These are phyloP conservation scores for Tapirus indicus DNA, from an alignment of 2,797 vertebrate species.

Conservation along the genomic window DNA sequence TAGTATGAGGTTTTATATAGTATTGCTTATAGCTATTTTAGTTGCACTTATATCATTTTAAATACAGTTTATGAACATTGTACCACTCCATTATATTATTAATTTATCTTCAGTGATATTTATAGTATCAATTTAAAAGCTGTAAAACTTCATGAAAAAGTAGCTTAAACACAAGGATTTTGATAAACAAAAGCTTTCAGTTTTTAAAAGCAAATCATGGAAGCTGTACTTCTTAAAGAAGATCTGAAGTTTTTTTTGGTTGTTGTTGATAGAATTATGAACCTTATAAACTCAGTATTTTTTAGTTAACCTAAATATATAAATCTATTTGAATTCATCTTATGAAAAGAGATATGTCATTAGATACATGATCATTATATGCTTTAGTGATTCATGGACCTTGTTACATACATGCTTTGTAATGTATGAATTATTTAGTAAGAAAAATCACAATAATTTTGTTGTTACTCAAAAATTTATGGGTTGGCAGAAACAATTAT, in stretches of 20 bases:
- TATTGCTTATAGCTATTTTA: slow-evolving; percentile 75
- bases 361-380: slow-evolving; percentile 84
- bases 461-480: slow-evolving; percentile 95
- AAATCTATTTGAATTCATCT: slow-evolving; percentile 82
- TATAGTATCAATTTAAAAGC: slow-evolving; percentile 85
- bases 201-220: slow-evolving; percentile 73
- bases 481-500: slow-evolving; percentile 97
- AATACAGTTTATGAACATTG: slow-evolving; percentile 85
- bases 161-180: slow-evolving; percentile 71
- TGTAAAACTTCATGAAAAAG: slow-evolving; percentile 80
- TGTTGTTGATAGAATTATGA: slow-evolving; percentile 77
- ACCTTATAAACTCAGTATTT: slow-evolving; percentile 80
- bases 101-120: slow-evolving; percentile 83
- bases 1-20: slow-evolving; percentile 36
- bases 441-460: slow-evolving; percentile 94
- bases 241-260: slow-evolving; percentile 56
- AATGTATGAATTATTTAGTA: slow-evolving; percentile 95
- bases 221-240: slow-evolving; percentile 59
- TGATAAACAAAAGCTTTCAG: slow-evolving; percentile 81
- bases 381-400: slow-evolving; percentile 89
- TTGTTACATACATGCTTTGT: slow-evolving; percentile 86
- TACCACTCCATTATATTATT: slow-evolving; percentile 81
- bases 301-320: slow-evolving; percentile 87
- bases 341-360: slow-evolving; percentile 83
- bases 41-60: slow-evolving; percentile 81